phyloP scores from a whole-genome alignment of 1,140 invertebrate species.

The Araneus ventricosus region DNA sequence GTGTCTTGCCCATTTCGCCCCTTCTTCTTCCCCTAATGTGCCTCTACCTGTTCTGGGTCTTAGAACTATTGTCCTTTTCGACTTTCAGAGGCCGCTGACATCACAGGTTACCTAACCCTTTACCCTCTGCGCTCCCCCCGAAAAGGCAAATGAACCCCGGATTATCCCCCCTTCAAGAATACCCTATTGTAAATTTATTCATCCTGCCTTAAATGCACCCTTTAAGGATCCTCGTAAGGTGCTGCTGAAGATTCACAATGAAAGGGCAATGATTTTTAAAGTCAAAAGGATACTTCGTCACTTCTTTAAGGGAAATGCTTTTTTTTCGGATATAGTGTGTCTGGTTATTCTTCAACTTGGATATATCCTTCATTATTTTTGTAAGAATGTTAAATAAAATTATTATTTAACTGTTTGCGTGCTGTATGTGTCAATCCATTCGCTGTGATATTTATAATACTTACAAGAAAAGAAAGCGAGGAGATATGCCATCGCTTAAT shows the following conservation, averaged over 20 bases:
- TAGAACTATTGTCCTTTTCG: slow-evolving; percentile 68
- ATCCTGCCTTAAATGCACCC: slow-evolving; percentile 44
- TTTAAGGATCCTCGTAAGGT: slow-evolving; percentile 41
- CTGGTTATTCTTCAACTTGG: too few species aligned
- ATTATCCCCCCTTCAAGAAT: neutral
- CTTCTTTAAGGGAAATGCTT: too few species aligned
- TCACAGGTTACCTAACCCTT: slow-evolving; percentile 71
- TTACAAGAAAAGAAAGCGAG: too few species aligned
- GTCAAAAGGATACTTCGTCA: neutral
- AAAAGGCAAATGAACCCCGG: slow-evolving; percentile 41
- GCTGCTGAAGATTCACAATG: slow-evolving; percentile 39
- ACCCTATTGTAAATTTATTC: slow-evolving; percentile 60
- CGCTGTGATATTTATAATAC: too few species aligned
- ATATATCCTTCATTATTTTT: too few species aligned
- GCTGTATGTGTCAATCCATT: too few species aligned
- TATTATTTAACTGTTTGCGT: too few species aligned
- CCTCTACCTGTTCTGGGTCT: slow-evolving; percentile 74
- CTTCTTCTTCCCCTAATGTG: neutral
- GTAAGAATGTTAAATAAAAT: too few species aligned
- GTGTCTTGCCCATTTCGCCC: neutral
- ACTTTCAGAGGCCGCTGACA: slow-evolving; percentile 71
- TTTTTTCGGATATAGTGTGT: too few species aligned
- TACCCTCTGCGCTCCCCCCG: slow-evolving; percentile 27
- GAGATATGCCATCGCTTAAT: too few species aligned
- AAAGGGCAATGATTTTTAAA: slow-evolving; percentile 37